Evolutionary conservation across 2,888 invertebrate genomes (phyloP).

Genomic region (Eupithecia dodoneata): DNA sequence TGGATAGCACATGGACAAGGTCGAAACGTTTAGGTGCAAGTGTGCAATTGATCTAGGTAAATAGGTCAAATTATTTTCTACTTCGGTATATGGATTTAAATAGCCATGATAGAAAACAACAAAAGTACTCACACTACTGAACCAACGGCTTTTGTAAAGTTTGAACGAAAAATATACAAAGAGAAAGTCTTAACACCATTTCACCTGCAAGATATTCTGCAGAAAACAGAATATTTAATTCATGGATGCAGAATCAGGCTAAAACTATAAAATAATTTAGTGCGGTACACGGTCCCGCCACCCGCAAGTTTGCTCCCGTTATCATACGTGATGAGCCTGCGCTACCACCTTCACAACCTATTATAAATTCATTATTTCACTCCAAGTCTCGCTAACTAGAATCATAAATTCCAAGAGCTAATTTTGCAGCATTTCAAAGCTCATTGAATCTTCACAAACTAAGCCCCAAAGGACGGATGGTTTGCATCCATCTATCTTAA

Average conservation of each 20-base stretch:
- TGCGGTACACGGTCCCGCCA: slow-evolving; percentile 46
- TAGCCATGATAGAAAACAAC: neutral
- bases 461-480: slow-evolving; percentile 53
- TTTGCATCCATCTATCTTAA: slow-evolving; percentile 56
- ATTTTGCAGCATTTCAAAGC: slow-evolving; percentile 46
- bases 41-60: slow-evolving; percentile 56
- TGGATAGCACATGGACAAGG: slow-evolving; percentile 66
- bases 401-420: slow-evolving; percentile 48
- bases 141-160: neutral
- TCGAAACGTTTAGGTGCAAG: slow-evolving; percentile 68
- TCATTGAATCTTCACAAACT: slow-evolving; percentile 46
- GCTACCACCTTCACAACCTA: slow-evolving; percentile 49
- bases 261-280: slow-evolving; percentile 29
- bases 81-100: neutral
- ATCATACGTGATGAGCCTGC: slow-evolving; percentile 70
- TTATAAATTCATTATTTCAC: slow-evolving; percentile 69
- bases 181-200: neutral
- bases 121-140: neutral
- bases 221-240: neutral
- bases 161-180: neutral
- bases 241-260: slow-evolving; percentile 20
- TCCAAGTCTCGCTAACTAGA: slow-evolving; percentile 48
- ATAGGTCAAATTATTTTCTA: slow-evolving; percentile 48
- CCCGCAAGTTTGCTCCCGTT: slow-evolving; percentile 67
- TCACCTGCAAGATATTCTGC: neutral